These are phyloP conservation scores for Helogale parvula DNA, from an alignment of 2,113 vertebrate genomes.

Conservation along the genomic window DNA sequence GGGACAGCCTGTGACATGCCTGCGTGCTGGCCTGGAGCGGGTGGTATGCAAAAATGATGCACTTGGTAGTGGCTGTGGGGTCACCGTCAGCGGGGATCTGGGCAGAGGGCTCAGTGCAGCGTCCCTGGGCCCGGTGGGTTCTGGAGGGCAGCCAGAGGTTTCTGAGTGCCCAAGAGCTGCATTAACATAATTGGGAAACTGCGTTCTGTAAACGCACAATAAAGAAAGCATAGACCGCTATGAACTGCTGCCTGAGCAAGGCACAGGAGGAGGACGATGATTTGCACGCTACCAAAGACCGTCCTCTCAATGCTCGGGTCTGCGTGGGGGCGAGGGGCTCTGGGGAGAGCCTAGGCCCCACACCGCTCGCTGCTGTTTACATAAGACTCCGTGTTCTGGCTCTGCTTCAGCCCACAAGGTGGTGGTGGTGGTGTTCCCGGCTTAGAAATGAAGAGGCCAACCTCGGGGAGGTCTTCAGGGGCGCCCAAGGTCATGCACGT, in stretches of 20 bases:
- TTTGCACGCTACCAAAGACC: background rate
- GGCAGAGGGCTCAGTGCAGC: fast-evolving
- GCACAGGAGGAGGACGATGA: background rate
- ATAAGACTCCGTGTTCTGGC: background rate
- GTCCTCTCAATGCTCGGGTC: background rate
- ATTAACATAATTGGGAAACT: background rate
- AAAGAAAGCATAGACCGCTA: background rate
- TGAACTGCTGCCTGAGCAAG: background rate
- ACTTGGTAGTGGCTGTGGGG: too few relatives aligned
- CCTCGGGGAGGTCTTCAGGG: background rate
- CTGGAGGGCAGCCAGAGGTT: background rate
- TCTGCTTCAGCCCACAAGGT: background rate
- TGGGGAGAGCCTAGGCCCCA: fast-evolving
- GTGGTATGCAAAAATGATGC: fast-evolving
- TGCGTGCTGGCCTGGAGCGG: fast-evolving
- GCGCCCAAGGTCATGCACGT: background rate
- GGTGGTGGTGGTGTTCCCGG: background rate
- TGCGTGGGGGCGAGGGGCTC: fast-evolving
- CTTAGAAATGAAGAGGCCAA: background rate
- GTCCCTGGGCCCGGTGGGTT: background rate
- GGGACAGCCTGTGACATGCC: fast-evolving
- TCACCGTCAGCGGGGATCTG: background rate
- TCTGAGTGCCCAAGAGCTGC: background rate
- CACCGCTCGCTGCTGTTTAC: background rate
- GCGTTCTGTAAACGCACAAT: background rate